phyloP scores from a whole-genome alignment of 2,113 vertebrate species.

The Prietella phreatophila region DNA sequence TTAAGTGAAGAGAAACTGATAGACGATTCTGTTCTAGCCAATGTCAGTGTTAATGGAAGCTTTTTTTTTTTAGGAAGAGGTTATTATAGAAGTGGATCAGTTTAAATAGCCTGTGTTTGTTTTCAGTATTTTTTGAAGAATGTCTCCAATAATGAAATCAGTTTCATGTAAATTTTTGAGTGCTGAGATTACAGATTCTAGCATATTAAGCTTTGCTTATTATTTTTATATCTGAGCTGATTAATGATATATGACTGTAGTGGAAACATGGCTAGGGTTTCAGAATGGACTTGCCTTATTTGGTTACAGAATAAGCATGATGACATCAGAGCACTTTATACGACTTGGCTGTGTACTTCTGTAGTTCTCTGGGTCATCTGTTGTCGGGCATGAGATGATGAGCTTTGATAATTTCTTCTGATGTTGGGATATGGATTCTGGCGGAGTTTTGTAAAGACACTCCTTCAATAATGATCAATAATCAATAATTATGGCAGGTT shows the following conservation, averaged over 20 bases:
- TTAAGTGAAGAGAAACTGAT: not conserved
- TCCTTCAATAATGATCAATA: not conserved
- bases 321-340: conserved; percentile 15
- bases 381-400: not conserved
- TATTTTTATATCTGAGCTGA: conserved; percentile 1
- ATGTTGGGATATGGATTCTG: not conserved
- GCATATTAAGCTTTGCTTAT: not conserved
- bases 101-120: not conserved
- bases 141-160: conserved; percentile 1
- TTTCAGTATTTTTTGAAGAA: not conserved
- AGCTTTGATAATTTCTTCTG: not conserved
- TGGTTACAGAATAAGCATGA: not conserved
- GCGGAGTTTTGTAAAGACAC: not conserved
- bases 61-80: not conserved
- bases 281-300: conserved; percentile 17
- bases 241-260: conserved; percentile 10
- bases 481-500: not conserved
- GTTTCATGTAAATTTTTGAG: not conserved
- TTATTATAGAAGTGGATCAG: not conserved
- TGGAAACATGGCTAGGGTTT: not conserved
- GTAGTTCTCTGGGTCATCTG: not conserved
- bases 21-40: not conserved
- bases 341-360: not conserved
- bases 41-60: not conserved
- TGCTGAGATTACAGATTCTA: conserved; percentile 1